Evolutionary conservation across 2,797 vertebrate species (phyloP).

Genomic region (Microchirus variegatus): DNA sequence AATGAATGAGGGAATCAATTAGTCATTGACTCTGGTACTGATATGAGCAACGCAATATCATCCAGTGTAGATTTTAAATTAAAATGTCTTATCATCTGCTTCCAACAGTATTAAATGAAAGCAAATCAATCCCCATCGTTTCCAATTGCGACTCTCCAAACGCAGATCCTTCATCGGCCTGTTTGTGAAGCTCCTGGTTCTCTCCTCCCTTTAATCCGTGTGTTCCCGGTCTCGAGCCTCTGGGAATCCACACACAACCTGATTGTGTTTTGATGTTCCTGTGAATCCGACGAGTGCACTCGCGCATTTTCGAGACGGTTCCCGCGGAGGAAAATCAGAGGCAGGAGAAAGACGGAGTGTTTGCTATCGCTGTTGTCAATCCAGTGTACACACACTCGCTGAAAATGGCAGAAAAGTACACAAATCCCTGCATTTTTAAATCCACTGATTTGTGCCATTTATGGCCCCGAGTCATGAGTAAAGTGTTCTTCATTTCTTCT

Average conservation of each 20-base stretch:
- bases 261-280: constrained; percentile 97
- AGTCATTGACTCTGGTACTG: constrained; percentile 27
- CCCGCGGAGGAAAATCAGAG: constrained; percentile 55
- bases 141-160: constrained; percentile 27
- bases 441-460: too few species aligned
- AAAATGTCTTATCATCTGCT: constrained; percentile 10
- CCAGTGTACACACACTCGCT: constrained; percentile 29
- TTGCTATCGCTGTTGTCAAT: constrained; percentile 48
- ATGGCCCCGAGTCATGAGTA: too few species aligned
- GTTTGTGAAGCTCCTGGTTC: constrained; percentile 20
- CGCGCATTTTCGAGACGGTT: constrained; percentile 87
- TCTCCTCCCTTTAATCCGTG: constrained; percentile 54
- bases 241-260: constrained; percentile 84
- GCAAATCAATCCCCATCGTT: constrained; percentile 21
- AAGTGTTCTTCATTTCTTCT: too few species aligned
- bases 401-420: too few species aligned
- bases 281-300: constrained; percentile 88
- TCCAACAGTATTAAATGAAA: constrained; percentile 22
- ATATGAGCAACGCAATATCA: constrained; percentile 23
- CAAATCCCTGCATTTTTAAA: constrained; percentile 9
- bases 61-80: constrained; percentile 20
- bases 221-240: constrained; percentile 71
- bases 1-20: constrained; percentile 46
- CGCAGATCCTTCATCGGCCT: constrained; percentile 24
- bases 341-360: constrained; percentile 40